These are phyloP conservation scores for Tachina fera DNA, from an alignment of 2,888 invertebrate genomes.

Conservation along the genomic window DNA sequence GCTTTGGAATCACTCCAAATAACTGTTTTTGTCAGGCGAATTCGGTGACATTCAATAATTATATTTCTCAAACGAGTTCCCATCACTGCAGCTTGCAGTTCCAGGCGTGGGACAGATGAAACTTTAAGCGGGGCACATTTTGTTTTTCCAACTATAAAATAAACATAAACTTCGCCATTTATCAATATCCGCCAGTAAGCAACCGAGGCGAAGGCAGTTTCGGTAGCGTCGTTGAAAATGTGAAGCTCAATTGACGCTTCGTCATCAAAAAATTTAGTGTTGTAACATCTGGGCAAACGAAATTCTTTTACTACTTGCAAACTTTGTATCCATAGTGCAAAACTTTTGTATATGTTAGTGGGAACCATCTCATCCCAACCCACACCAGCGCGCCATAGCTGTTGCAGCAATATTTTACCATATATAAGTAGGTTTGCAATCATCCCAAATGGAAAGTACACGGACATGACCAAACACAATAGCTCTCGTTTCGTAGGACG, in stretches of 20 bases:
- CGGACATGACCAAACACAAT: too few species aligned
- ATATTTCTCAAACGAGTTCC: not conserved
- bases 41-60: not conserved
- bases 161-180: not conserved
- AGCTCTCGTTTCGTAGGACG: too few species aligned
- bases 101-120: not conserved
- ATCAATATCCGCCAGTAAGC: not conserved
- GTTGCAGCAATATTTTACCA: not conserved
- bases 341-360: not conserved
- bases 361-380: not conserved
- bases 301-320: not conserved
- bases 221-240: not conserved
- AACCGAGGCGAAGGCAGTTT: not conserved
- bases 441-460: not conserved
- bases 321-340: not conserved
- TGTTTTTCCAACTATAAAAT: not conserved
- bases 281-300: not conserved
- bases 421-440: too few species aligned
- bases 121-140: constrained; percentile 1
- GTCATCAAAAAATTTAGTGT: not conserved
- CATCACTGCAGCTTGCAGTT: not conserved
- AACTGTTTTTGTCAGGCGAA: not conserved
- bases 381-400: not conserved
- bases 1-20: too few species aligned
- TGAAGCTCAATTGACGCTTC: constrained; percentile 2